These are phyloP conservation scores for Loris lydekkerianus DNA, from an alignment of 2,797 vertebrate species.

Conservation along the genomic window DNA sequence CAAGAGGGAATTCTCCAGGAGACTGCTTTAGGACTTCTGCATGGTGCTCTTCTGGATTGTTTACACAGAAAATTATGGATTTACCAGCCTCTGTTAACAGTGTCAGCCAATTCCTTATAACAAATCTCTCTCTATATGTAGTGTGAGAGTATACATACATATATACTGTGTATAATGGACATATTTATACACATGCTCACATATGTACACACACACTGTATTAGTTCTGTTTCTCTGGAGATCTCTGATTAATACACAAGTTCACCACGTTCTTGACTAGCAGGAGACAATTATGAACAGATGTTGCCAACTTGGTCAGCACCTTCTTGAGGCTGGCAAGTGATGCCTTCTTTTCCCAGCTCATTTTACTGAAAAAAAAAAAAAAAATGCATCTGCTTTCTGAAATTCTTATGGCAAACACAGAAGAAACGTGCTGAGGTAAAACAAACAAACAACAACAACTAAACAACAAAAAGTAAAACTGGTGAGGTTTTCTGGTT, in stretches of 20 bases:
- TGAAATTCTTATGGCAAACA: slow-evolving; percentile 93
- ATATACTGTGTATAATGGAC: no score
- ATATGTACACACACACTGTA: background rate
- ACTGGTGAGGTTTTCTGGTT: slow-evolving; percentile 94
- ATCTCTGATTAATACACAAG: background rate
- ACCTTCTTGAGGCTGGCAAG: slow-evolving; percentile 79
- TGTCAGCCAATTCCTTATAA: background rate
- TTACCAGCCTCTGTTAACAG: background rate
- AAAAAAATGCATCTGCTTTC: slow-evolving; percentile 90
- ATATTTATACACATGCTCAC: background rate
- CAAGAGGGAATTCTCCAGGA: background rate
- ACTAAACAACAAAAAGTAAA: slow-evolving; percentile 74
- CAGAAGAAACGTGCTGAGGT: slow-evolving; percentile 94
- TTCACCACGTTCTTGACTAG: slow-evolving; percentile 74
- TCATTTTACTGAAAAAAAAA: slow-evolving; percentile 86
- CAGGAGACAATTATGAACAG: slow-evolving; percentile 69
- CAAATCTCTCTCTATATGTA: no score
- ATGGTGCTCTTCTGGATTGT: background rate
- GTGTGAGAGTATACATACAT: no score
- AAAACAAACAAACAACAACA: slow-evolving; percentile 81
- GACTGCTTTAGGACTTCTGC: background rate
- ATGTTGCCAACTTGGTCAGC: slow-evolving; percentile 27
- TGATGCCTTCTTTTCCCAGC: slow-evolving; percentile 88
- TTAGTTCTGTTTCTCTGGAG: background rate
- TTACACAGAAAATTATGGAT: background rate